Conservation (phyloP, 2,797 vertebrate species). For the Eremophila alpestris region DNA sequence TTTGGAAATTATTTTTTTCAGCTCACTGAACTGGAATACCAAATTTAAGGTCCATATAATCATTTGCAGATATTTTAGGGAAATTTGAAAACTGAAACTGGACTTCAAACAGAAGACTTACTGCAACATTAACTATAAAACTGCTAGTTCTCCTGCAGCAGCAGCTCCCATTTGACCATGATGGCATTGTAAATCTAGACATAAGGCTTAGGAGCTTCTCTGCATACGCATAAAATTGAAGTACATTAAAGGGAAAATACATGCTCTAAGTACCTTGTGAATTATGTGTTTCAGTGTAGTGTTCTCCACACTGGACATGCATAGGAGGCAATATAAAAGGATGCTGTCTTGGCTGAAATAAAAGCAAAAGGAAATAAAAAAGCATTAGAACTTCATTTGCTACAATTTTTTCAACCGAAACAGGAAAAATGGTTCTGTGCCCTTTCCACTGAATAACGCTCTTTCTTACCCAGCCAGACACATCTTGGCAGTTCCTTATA, state of each 20-base stretch:
- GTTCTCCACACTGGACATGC: constrained; percentile 90
- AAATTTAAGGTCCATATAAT: constrained; percentile 37
- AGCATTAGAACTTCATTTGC: background rate
- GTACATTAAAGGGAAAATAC: background rate
- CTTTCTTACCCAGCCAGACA: background rate
- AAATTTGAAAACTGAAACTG: constrained; percentile 26
- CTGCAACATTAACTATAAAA: constrained; percentile 38
- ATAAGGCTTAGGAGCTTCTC: background rate
- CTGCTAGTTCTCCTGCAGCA: background rate
- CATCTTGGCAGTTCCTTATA: background rate
- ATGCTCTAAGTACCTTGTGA: constrained; percentile 88
- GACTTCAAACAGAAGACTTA: constrained; percentile 31
- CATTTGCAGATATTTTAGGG: background rate
- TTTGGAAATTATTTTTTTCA: constrained; percentile 27
- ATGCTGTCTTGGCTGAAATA: constrained; percentile 87
- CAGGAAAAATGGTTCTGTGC: background rate
- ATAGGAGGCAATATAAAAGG: constrained; percentile 90
- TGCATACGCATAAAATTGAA: background rate
- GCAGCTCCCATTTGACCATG: background rate
- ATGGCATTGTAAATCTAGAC: background rate
- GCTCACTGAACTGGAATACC: constrained; percentile 37
- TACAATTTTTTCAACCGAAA: constrained; percentile 17
- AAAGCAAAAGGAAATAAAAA: constrained; percentile 29
- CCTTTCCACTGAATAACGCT: background rate
- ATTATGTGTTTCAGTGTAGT: constrained; percentile 92